phyloP scores from a whole-genome alignment of 2,888 invertebrate species.

The Pantelozetes paolii region DNA sequence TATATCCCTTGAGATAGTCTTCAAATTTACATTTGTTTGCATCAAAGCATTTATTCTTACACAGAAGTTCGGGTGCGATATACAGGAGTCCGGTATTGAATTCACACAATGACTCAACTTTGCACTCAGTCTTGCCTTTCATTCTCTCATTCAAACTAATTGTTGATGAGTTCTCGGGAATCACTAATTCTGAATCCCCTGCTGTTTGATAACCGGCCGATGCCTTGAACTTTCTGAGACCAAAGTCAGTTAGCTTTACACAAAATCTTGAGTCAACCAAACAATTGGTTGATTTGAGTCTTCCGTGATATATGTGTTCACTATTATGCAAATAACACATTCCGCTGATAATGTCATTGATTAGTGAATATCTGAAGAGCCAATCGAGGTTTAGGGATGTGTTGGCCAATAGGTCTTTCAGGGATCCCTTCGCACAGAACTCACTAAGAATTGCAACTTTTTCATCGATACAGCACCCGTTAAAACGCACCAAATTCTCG shows the following conservation, averaged over 20 bases:
- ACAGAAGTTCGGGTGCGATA: slow-evolving; percentile 39
- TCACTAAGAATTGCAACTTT: slow-evolving; percentile 88
- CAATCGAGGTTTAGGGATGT: slow-evolving; percentile 46
- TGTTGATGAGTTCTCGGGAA: slow-evolving; percentile 15
- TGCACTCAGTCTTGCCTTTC: slow-evolving; percentile 6
- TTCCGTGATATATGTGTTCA: slow-evolving; percentile 37
- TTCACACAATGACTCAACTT: slow-evolving; percentile 31
- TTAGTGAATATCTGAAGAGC: slow-evolving; percentile 47
- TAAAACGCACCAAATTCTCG: slow-evolving; percentile 94
- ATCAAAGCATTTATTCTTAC: neutral
- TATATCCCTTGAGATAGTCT: slow-evolving; percentile 18
- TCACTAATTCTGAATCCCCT: slow-evolving; percentile 15
- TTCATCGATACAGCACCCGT: slow-evolving; percentile 90
- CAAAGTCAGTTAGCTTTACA: slow-evolving; percentile 49
- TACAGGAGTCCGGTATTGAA: slow-evolving; percentile 27
- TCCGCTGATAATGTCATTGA: slow-evolving; percentile 49
- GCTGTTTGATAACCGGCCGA: neutral
- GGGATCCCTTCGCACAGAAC: slow-evolving; percentile 96
- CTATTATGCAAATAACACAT: slow-evolving; percentile 49
- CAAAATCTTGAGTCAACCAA: slow-evolving; percentile 40
- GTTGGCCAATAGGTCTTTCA: slow-evolving; percentile 53
- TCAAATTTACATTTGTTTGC: slow-evolving; percentile 19
- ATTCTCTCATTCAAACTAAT: slow-evolving; percentile 34
- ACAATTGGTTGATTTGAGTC: slow-evolving; percentile 41
- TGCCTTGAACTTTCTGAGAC: slow-evolving; percentile 35